These are phyloP conservation scores for Malacoctenus gilli DNA, from an alignment of 2,797 vertebrate species.

Conservation along the genomic window DNA sequence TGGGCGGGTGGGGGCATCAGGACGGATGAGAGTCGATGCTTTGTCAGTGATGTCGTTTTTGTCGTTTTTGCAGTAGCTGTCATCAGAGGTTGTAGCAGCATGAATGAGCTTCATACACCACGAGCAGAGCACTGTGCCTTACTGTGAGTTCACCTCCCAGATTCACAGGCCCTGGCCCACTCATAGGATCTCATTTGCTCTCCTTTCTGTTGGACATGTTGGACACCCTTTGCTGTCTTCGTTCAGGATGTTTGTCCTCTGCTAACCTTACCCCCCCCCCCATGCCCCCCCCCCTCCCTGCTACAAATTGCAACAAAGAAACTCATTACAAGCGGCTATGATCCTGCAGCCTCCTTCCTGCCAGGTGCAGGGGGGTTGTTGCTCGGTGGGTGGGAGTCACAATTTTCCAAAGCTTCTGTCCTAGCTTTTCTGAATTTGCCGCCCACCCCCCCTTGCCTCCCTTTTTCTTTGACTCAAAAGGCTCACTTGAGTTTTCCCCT, in stretches of 20 bases:
- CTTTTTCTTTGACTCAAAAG: neutral
- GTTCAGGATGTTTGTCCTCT: neutral
- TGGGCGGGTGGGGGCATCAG: too few relatives aligned
- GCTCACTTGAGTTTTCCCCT: neutral
- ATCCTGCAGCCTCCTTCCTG: neutral
- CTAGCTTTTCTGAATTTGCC: too few relatives aligned
- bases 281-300: too few relatives aligned
- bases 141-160: conserved; percentile 74
- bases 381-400: conserved; percentile 1
- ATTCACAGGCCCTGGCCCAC: conserved; percentile 68
- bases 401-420: conserved; percentile 11
- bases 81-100: conserved; percentile 60
- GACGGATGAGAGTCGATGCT: conserved; percentile 38
- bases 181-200: conserved; percentile 21
- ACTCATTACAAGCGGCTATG: too few relatives aligned
- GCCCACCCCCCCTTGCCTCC: neutral
- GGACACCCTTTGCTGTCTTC: neutral
- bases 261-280: too few relatives aligned
- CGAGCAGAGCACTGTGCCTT: conserved; percentile 83
- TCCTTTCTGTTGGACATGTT: too few relatives aligned
- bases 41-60: too few relatives aligned
- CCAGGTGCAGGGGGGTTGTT: conserved; percentile 28
- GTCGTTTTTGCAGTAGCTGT: conserved; percentile 43
- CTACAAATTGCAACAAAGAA: too few relatives aligned
- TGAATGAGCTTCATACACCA: conserved; percentile 68